Base-by-base conservation (phyloP, 2,888 invertebrate genomes). In the Ectemnius cavifrons region DNA sequence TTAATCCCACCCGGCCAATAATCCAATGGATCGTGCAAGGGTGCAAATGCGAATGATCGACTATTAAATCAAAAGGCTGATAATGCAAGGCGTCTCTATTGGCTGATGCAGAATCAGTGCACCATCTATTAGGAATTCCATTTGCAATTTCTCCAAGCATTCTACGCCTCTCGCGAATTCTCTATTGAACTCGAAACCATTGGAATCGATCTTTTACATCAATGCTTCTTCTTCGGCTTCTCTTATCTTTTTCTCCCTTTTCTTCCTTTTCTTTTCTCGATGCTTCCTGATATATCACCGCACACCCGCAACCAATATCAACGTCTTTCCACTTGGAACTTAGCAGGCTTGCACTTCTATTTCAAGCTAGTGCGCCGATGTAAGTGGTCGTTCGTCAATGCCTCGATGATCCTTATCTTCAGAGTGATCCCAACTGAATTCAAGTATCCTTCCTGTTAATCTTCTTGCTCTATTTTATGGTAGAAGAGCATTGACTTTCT, bases 81-180 rank as follows among this genome's bases (percentile, higher is more conserved):
- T 63, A 63, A 69, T 69, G 49, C 69, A 16, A 11, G 37, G 63
- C 58, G 63, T 69, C 58, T 69, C 59, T 69, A 58, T 69, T 28
- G 20, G n/a, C 56, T 63, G 69, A 69, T 49, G 63, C 59, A 63
- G 63, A 63, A 69, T 69, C 63, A 63, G 13, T 47, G 20, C n/a
- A n/a, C 59, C 63, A 63, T 63, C 63, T 63, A 69, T 63, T 69
- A 69, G 20, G 23, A 69, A 69, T 63, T 69, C 69, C 59, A 69
- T 63, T 69, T 63, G 49, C 69, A 63, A 63, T 63, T 63, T 69
- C 58, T 63, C 63, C 18, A 16, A 2, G 23, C 8, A 28, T 28
- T 27, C n/a, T 45, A 2, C 58, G 27, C 18, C 28, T n/a, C 59
- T 2, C 46, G 45, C 23, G 52, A 47, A 59, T 58, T 66, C 57